phyloP scores from a whole-genome alignment of 92 coral and sea anemone species.

The Epizoanthus scotinus region DNA sequence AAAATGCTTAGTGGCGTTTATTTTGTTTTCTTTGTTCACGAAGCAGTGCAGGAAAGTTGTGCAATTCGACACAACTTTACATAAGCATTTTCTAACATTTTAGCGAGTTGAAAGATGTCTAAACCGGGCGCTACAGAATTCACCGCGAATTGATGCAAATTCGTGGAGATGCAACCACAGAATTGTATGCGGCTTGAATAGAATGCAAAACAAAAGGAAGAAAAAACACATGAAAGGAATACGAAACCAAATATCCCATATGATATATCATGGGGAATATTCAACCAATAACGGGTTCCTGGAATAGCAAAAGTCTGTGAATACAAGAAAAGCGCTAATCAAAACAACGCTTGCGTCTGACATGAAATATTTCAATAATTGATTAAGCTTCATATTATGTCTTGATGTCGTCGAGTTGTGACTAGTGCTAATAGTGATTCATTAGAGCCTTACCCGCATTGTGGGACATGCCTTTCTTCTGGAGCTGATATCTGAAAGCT shows the following conservation, averaged over 20 bases:
- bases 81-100: too few relatives aligned
- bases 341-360: too few relatives aligned
- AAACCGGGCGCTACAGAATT: neutral
- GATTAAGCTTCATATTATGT: neutral
- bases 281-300: neutral
- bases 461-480: slow-evolving; percentile 89
- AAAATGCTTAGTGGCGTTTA: too few relatives aligned
- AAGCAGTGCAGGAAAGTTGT: too few relatives aligned
- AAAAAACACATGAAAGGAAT: neutral
- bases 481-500: slow-evolving; percentile 97
- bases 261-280: too few relatives aligned
- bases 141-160: neutral
- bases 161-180: neutral
- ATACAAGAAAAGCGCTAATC: too few relatives aligned
- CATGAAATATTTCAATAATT: neutral
- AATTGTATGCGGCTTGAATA: neutral
- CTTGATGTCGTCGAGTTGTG: neutral
- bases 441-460: slow-evolving; percentile 64
- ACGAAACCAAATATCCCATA: neutral
- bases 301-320: too few relatives aligned
- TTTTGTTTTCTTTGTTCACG: too few relatives aligned
- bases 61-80: too few relatives aligned
- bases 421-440: neutral
- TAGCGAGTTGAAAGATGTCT: too few relatives aligned
- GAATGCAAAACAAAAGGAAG: slow-evolving; percentile 16